These are phyloP conservation scores for Peucedramus taeniatus DNA, from an alignment of 2,113 vertebrate genomes.

Conservation along the genomic window DNA sequence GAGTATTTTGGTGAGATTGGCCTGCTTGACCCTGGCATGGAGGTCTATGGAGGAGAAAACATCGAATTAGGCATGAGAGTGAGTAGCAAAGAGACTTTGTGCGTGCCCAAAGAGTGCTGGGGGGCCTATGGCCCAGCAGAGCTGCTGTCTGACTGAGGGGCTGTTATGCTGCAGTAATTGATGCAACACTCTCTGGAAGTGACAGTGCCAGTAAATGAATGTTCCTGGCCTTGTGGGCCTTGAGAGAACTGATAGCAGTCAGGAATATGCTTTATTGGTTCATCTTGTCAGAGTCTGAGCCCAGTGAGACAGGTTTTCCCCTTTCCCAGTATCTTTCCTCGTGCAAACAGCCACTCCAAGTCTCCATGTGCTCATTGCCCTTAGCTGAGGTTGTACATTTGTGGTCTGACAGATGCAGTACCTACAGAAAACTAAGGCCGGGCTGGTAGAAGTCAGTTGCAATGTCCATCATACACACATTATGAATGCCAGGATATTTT, in stretches of 20 bases:
- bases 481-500: neutral
- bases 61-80: conserved; percentile 98
- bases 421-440: neutral
- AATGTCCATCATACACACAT: neutral
- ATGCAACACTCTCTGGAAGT: neutral
- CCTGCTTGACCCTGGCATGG: conserved; percentile 95
- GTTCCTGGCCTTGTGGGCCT: neutral
- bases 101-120: neutral
- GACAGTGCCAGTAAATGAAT: neutral
- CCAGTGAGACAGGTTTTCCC: neutral
- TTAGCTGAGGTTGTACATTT: neutral
- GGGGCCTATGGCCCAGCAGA: neutral
- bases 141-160: neutral
- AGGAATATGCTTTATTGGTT: neutral
- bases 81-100: conserved; percentile 48
- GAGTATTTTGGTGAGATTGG: conserved; percentile 96
- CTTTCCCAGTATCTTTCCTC: neutral
- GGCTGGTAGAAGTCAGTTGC: neutral
- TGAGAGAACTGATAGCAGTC: neutral
- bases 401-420: neutral
- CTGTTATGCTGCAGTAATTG: neutral
- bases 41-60: conserved; percentile 97
- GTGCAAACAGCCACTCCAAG: neutral
- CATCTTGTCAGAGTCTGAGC: neutral
- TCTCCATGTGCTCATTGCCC: neutral